Evolutionary conservation across 1,140 invertebrate species (phyloP).

Genomic region (Drosophila gunungcola): DNA sequence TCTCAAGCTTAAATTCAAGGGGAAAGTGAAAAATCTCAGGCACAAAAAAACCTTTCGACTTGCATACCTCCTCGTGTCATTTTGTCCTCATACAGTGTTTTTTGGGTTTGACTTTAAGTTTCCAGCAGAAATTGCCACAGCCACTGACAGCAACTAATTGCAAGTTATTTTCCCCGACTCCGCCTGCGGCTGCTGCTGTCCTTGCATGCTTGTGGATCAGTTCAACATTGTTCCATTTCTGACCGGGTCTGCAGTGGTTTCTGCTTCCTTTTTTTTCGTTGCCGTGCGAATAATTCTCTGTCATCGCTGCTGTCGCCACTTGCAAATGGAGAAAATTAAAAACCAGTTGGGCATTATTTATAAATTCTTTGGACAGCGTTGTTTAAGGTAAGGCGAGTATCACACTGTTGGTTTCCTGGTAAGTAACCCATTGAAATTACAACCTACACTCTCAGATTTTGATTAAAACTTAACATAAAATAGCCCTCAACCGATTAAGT

Average conservation of each 20-base stretch:
- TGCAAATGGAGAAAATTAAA: conserved; percentile 49
- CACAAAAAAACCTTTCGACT: conserved; percentile 1
- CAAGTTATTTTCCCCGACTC: conserved; percentile 63
- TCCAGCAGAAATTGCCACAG: conserved; percentile 44
- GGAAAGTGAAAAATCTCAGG: conserved; percentile 23
- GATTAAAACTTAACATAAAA: no score
- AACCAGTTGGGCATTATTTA: conserved; percentile 48
- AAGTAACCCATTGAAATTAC: not conserved
- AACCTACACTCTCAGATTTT: no score
- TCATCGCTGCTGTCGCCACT: conserved; percentile 49
- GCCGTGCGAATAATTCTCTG: conserved; percentile 61
- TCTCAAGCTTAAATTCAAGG: conserved; percentile 58
- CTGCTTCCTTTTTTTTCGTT: conserved; percentile 20
- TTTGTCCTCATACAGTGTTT: conserved; percentile 31
- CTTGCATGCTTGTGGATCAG: conserved; percentile 24
- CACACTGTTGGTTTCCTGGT: not conserved
- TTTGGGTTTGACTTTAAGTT: conserved; percentile 11
- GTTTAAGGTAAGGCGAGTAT: not conserved
- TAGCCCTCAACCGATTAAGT: no score
- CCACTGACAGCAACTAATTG: conserved; percentile 73
- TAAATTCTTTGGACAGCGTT: conserved; percentile 14
- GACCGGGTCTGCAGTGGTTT: conserved; percentile 48
- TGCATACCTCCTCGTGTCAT: conserved; percentile 20
- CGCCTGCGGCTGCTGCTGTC: conserved; percentile 19
- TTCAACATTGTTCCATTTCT: conserved; percentile 38